phyloP scores from a whole-genome alignment of 2,888 invertebrate genomes.

The Epirrita christyi region DNA sequence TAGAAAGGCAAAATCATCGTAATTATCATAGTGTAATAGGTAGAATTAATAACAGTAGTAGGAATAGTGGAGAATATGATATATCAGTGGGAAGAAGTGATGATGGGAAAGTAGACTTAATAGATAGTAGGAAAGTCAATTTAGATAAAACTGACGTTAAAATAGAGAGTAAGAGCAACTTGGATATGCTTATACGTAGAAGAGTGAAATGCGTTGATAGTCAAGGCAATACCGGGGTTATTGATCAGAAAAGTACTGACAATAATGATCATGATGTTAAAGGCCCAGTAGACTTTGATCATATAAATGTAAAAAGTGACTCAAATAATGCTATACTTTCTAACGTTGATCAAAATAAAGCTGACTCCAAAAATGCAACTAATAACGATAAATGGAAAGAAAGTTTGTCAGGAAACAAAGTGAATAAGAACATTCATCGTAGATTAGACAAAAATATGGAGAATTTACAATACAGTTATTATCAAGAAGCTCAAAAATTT shows the following conservation, averaged over 20 bases:
- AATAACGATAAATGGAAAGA: background rate
- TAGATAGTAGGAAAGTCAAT: background rate
- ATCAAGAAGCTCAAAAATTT: constrained; percentile 20
- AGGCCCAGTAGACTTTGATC: background rate
- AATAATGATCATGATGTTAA: background rate
- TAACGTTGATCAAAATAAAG: background rate
- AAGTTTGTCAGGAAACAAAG: background rate
- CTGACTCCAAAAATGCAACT: background rate
- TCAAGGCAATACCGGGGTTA: background rate
- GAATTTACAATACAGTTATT: constrained; percentile 17
- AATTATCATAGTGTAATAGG: background rate
- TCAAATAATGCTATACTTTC: background rate
- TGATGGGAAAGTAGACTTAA: background rate
- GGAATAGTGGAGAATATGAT: constrained; percentile 3
- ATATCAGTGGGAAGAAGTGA: constrained; percentile 9
- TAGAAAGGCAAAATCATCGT: background rate
- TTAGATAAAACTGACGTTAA: background rate
- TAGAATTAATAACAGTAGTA: constrained; percentile 1
- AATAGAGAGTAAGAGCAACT: background rate
- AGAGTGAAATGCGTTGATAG: background rate
- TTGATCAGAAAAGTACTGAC: background rate
- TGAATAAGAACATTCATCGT: constrained; percentile 7
- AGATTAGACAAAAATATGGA: constrained; percentile 6
- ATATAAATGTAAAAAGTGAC: background rate
- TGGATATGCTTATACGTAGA: background rate